Base-by-base conservation (phyloP, 2,888 invertebrate species). In the Drosophila peninsularis region DNA sequence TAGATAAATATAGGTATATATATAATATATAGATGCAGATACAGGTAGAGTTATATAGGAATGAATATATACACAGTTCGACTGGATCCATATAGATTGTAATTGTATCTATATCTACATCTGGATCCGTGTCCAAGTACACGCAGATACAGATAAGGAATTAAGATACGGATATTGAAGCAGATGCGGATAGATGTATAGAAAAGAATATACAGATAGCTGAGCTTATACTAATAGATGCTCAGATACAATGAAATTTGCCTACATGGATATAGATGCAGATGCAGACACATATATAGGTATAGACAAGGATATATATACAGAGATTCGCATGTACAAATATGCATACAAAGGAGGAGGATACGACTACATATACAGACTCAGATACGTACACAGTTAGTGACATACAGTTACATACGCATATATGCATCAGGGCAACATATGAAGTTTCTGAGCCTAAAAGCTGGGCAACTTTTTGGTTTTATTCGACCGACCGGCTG, bases 401-500 rank as follows among this genome's bases (percentile, higher is more conserved):
- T 11, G 24, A 24, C 27, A 9, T 19, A 19, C 14, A 19, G 10
- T 3, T 41, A 6, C 11, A 41, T 11, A 11, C 3, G n/a, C 45
- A 7, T 47, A 41, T 11, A 11, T 9, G n/a, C 45, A 7, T 47
- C n/a, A 14, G 11, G 32, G 39, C 32, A 19, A 34, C 55, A 50
- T 39, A 34, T 50, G 27, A 21, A 27, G 45, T 30, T 53, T 67
- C 21, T 44, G 24, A 44, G 45, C 39, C 32, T 39, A 24, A 67
- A 67, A 57, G 66, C 47, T 42, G 34, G 36, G 41, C 44, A 71
- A 76, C 77, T 71, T 76, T 81, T 76, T 44, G 71, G 70, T 57
- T 74, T 76, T n/a, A 56, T 61, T 52, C 54, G 52, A 41, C 47
- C 61, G 56, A 41, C 49, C 57, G 62, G 47, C 80, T 88, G 82